Evolutionary conservation across 2,113 vertebrate genomes (phyloP), one percentile per base, ranked within the genome.

Genomic region (Symphodus melops): DNA sequence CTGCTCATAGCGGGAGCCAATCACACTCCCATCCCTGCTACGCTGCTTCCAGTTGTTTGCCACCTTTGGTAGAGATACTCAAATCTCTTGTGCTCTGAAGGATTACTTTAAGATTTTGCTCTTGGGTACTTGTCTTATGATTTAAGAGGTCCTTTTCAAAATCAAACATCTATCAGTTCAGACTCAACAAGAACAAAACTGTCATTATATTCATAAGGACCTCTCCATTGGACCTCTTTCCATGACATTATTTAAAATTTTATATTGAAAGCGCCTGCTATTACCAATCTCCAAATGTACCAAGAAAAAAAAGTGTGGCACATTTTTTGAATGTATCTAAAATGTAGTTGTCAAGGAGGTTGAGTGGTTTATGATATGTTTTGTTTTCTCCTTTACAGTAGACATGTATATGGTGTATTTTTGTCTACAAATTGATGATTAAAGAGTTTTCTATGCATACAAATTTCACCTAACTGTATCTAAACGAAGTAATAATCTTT

Each of bases 1-100:
- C 88, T 94, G 94, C 86, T 93, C 93, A 91, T 92, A 94, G 94
- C 91, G 81, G 92, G 93, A 92, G 91, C 94, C 91, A 94, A 93
- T 94, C 92, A 90, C 82, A 90, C 68, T 63, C 77, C 79, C 85
- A 86, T 91, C 90, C 84, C 81, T 88, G 85, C 86, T 74, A 89
- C 14, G 72, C 84, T 86, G 72, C 84, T 86, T 92, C 91, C 90
- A 94, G 92, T 93, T 87, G 92, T 90, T 92, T 28, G 1, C 81
- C 83, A 85, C 58, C 74, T 86, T 61, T 81, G 70, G 85, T 88
- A 82, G 81, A 86, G 78, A 90, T 75, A 65, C 76, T 79, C 61
- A 49, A 79, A 67, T 80, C 57, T 86, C 67, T 63, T 21, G 42
- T 72, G 66, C 20, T 11, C 48, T 54, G 65, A 51, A 82, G 57